These are phyloP conservation scores for Caranx melampygus DNA, from an alignment of 2,113 vertebrate genomes.

Conservation along the genomic window DNA sequence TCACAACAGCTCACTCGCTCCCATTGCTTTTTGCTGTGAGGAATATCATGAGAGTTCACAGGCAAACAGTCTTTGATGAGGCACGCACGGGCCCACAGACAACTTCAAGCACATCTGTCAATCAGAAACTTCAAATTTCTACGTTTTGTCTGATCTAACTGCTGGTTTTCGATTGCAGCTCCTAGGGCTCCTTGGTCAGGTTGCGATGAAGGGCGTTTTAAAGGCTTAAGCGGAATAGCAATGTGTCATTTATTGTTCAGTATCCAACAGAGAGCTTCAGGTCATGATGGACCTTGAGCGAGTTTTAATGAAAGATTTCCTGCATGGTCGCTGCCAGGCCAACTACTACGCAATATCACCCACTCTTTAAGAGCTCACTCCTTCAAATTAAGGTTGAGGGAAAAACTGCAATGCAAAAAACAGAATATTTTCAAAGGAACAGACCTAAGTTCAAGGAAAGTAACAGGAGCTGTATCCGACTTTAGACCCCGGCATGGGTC, in stretches of 20 bases:
- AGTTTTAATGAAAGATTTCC: slow-evolving; percentile 81
- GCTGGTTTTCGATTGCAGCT: slow-evolving; percentile 33
- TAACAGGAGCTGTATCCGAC: slow-evolving; percentile 60
- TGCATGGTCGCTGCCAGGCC: slow-evolving; percentile 57
- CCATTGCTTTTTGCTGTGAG: slow-evolving; percentile 43
- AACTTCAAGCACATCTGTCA: slow-evolving; percentile 51
- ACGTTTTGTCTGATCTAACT: slow-evolving; percentile 31
- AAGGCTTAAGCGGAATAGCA: slow-evolving; percentile 51
- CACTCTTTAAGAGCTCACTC: slow-evolving; percentile 49
- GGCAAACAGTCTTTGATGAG: slow-evolving; percentile 46
- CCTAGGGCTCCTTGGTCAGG: slow-evolving; percentile 35
- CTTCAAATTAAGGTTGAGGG: slow-evolving; percentile 61
- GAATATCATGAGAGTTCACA: slow-evolving; percentile 43
- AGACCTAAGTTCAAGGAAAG: slow-evolving; percentile 41
- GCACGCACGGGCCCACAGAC: not conserved
- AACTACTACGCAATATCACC: slow-evolving; percentile 57
- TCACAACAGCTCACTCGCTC: slow-evolving; percentile 36
- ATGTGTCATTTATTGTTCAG: slow-evolving; percentile 55
- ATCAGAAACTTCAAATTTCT: slow-evolving; percentile 33
- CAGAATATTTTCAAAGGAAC: slow-evolving; percentile 55
- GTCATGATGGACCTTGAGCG: slow-evolving; percentile 62
- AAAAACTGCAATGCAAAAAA: slow-evolving; percentile 62
- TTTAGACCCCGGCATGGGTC: slow-evolving; percentile 65
- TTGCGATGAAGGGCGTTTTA: slow-evolving; percentile 38
- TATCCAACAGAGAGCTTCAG: slow-evolving; percentile 63